Evolutionary conservation across 2,797 vertebrate genomes (phyloP), one percentile per base, ranked within the genome.

Genomic region (Semaprochilodus insignis): DNA sequence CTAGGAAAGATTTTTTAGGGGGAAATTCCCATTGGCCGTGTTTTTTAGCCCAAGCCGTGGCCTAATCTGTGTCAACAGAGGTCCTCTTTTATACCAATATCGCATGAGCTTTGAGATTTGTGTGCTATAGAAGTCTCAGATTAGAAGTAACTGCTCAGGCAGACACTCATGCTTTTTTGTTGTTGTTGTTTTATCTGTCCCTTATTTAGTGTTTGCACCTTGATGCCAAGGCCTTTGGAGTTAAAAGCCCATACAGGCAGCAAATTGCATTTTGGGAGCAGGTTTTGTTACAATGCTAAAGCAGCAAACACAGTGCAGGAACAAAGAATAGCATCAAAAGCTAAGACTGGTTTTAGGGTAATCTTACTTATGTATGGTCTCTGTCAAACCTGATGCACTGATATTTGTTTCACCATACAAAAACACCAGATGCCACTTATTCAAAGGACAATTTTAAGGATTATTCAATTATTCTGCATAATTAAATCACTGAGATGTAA

Each of bases 171-270:
- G 5, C 44, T 2, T 52, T 69, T n/a, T 13, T n/a, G 31, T 44
- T 44, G 40, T 44, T 44, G 40, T 40, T 16, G 52, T 55, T 73
- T 73, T 73, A 34, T 52, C 17, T 55, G 51, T 40, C 23, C 23
- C 52, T 16, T 52, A 54, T 27, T 27, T 16, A 27, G 4, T 34
- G 51, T 73, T 21, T 55, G 2, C 23, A n/a, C 11, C 5, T 52
- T 52, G 69, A 73, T 31, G 19, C 52, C 17, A 25, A 73, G 17
- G 51, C 70, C 16, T 73, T 73, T 55, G 31, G 48, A 55, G 71
- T 34, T 55, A 8, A 73, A 73, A 55, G 48, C 70, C 16, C 48
- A 27, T 27, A 48, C 1, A 2, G 17, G 6, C 27, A 31, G 23
- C 25, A 72, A 48, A 52, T 34, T 17, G 8, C 52, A 4, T 25